Evolutionary conservation across 2,113 vertebrate species (phyloP), one percentile per base, ranked within the genome.

Genomic region (Sinocyclocheilus rhinocerous): DNA sequence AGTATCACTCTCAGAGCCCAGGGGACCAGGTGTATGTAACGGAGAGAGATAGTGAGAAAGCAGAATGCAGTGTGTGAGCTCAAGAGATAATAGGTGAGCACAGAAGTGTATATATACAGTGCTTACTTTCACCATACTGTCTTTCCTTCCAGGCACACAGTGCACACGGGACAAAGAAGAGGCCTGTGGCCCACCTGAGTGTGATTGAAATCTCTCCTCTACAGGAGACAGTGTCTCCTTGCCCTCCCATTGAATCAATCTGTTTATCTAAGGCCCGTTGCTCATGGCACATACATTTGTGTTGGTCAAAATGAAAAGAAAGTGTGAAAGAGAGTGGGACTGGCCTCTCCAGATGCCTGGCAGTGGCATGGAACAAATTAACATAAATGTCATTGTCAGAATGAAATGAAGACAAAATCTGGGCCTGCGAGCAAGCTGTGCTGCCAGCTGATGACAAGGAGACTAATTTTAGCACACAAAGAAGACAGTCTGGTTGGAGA

Each of bases 371-470:
- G 91, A 93, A 91, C 91, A 95, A 95, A 95, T 95, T 92, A 95
- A 95, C 94, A 95, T 94, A 95, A 95, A 95, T 95, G 93, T 93
- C 93, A 93, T 92, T 95, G 94, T 94, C 95, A 95, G 89, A 75
- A 76, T 88, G 85, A 88, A 94, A 95, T 93, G 90, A 95, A 94
- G 94, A 94, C 59, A 92, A 90, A 92, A 95, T 92, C 88, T 90
- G 86, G 90, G 90, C 88, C 91, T 69, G 24, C 87, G 75, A 87
- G 92, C 91, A 91, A 91, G 92, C 91, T 91, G 93, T 90, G 89
- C 89, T 88, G 45, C 93, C 92, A 91, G 92, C 90, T 89, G 93
- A 94, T 92, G 93, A 94, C 92, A 90, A 89, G 87, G 91, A 92
- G 91, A 92, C 92, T 92, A 88, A 90, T 90, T 80, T 91, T 92